Evolutionary conservation across 2,113 vertebrate species (phyloP).

Genomic region (Myotis yumanensis): DNA sequence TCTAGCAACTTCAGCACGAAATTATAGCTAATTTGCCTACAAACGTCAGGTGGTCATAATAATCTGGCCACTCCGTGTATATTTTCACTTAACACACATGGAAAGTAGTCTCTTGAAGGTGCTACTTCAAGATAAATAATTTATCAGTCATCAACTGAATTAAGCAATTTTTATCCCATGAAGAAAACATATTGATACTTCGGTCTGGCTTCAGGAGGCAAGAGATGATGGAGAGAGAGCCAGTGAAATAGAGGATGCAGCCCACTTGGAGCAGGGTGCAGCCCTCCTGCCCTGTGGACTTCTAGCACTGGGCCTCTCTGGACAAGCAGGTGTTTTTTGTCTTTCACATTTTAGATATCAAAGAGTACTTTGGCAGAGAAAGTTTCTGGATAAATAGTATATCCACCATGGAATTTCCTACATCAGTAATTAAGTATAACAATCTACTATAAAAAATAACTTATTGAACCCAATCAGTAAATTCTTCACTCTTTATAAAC

Average conservation of each 20-base stretch:
- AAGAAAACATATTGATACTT: background rate
- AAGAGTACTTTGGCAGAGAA: background rate
- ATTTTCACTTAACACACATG: background rate
- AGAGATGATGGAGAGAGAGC: background rate
- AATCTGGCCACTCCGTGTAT: too few species aligned
- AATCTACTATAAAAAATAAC: background rate
- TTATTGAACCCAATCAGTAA: background rate
- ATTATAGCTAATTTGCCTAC: too few species aligned
- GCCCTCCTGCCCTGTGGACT: too few species aligned
- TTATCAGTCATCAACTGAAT: background rate
- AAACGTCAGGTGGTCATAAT: too few species aligned
- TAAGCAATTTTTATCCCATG: background rate
- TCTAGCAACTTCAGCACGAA: too few species aligned
- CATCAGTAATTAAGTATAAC: background rate
- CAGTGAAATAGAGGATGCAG: fast-evolving
- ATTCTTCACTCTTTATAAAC: background rate
- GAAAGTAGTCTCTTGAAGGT: background rate
- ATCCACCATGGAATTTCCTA: background rate
- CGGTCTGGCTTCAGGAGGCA: background rate
- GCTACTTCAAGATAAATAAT: slow-evolving; percentile 12
- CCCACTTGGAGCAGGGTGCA: too few species aligned
- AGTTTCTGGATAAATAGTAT: background rate
- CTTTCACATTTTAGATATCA: background rate
- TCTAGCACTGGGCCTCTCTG: background rate
- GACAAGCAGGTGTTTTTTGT: background rate